A percentile compares a stretch with the other conserved stretches of the same genome.
phyloP scores from a whole-genome alignment of 2,797 vertebrate genomes.

The Esox lucius region DNA sequence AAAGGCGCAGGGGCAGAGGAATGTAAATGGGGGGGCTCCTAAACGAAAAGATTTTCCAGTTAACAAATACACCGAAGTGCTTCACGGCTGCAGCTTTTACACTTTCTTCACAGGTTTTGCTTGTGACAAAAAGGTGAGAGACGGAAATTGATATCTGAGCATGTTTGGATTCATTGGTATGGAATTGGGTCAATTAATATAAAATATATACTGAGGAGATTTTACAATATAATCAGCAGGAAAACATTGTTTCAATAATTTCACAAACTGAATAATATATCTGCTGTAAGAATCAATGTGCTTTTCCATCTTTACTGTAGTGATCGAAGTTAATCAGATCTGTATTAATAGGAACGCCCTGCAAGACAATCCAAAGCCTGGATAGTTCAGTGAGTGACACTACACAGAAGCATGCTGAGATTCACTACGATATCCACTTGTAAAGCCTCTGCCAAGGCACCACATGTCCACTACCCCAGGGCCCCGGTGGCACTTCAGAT shows the following conservation, averaged over 20 bases:
- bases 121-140: constrained; percentile 45
- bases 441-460: constrained; percentile 46
- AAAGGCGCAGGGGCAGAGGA: constrained; percentile 70
- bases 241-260: neutral
- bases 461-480: constrained; percentile 28
- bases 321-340: too few relatives aligned
- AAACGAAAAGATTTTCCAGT: constrained; percentile 68
- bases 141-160: constrained; percentile 41
- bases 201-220: constrained; percentile 21
- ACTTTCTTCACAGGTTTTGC: neutral
- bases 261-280: neutral
- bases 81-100: constrained; percentile 26
- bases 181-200: constrained; percentile 55
- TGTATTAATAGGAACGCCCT: too few relatives aligned
- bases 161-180: constrained; percentile 49
- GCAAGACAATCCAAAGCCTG: neutral
- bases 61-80: constrained; percentile 64
- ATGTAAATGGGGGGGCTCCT: constrained; percentile 67
- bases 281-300: neutral
- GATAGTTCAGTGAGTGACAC: constrained; percentile 47
- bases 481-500: neutral
- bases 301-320: too few relatives aligned
- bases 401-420: constrained; percentile 45
- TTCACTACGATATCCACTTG: constrained; percentile 33
- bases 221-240: neutral